phyloP scores from a whole-genome alignment of 2,113 vertebrate genomes.

The Calyptommatus sinebrachiatus region DNA sequence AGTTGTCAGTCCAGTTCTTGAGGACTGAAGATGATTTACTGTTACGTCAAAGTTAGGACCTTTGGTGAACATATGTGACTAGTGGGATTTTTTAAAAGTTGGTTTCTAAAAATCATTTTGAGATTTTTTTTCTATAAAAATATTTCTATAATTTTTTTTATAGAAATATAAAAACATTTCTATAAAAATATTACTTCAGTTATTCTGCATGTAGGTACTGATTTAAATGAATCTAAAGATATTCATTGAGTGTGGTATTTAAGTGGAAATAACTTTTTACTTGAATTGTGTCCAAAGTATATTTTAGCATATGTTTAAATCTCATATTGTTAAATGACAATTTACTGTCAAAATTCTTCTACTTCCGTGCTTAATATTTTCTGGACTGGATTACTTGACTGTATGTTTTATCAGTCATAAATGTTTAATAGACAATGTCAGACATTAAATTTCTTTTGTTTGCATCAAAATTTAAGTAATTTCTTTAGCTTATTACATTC shows the following conservation, averaged over 20 bases:
- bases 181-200: too few species aligned
- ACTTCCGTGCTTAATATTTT: conserved; percentile 1
- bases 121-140: too few species aligned
- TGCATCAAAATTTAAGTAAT: background rate
- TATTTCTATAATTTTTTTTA: too few species aligned
- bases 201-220: background rate
- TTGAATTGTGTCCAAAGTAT: conserved; percentile 5
- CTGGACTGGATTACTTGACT: background rate
- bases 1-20: too few species aligned
- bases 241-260: conserved; percentile 1
- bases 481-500: background rate
- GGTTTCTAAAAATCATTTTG: background rate
- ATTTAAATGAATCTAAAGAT: background rate
- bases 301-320: conserved; percentile 5
- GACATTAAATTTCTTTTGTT: conserved; percentile 9
- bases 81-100: background rate
- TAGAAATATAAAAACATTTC: too few species aligned
- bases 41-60: background rate
- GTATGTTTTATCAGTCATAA: background rate
- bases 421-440: background rate
- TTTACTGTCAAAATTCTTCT: background rate
- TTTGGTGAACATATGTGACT: too few species aligned
- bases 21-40: too few species aligned
- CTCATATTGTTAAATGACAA: background rate
- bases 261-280: background rate